phyloP scores from a whole-genome alignment of 1,140 invertebrate species.

The Drosophila fuyamai region DNA sequence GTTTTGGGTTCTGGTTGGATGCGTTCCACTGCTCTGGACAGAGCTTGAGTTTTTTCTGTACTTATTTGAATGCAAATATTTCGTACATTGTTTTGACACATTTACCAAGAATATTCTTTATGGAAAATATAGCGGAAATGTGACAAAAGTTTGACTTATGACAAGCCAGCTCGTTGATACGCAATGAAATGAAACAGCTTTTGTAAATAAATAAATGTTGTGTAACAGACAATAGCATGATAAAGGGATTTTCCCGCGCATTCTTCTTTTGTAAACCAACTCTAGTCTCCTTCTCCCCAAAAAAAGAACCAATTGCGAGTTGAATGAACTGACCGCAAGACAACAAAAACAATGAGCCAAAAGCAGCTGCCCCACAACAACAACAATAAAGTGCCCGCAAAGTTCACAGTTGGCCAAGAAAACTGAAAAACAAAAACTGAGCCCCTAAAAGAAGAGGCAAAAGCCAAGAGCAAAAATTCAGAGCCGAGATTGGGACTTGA shows the following conservation, averaged over 20 bases:
- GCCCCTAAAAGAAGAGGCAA: conserved; percentile 1
- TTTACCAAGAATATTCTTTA: conserved; percentile 1
- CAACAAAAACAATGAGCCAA: conserved; percentile 15
- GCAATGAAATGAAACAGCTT: conserved; percentile 11
- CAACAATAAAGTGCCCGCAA: conserved; percentile 11
- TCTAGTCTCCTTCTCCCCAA: conserved; percentile 31
- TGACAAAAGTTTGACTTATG: conserved; percentile 37
- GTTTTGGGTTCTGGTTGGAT: conserved; percentile 26
- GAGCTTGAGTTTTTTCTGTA: conserved; percentile 36
- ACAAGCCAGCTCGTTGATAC: conserved; percentile 1
- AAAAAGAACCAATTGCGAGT: conserved; percentile 44
- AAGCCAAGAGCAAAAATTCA: conserved; percentile 14
- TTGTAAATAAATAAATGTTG: conserved; percentile 15
- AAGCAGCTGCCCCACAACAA: conserved; percentile 19
- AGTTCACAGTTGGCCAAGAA: conserved; percentile 12
- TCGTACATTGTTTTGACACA: conserved; percentile 4
- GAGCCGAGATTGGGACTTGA: conserved; percentile 29
- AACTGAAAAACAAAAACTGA: conserved; percentile 3
- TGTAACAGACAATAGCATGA: neutral
- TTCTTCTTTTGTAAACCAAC: conserved; percentile 10
- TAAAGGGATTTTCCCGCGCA: conserved; percentile 1
- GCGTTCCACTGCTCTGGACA: conserved; percentile 30
- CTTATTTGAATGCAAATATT: conserved; percentile 55
- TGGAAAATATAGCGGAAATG: conserved; percentile 15
- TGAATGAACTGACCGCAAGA: conserved; percentile 61